Evolutionary conservation across 1,140 invertebrate species (phyloP), one percentile per base, ranked within the genome.

Genomic region (Drosophila parvula): DNA sequence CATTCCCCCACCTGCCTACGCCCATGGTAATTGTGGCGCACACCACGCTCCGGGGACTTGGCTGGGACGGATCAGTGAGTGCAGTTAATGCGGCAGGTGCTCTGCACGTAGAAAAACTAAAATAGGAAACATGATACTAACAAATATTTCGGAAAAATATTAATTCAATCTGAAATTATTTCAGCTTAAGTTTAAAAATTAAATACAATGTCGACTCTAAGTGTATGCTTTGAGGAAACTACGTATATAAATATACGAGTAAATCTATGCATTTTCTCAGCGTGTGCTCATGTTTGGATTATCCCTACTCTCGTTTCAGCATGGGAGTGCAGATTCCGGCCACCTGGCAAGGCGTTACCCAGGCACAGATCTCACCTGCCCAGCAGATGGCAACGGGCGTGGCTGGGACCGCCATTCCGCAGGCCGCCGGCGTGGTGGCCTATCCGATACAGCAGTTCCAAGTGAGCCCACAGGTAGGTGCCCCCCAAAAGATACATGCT

Each of bases 391-490:
- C 94, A 64, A 93, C 93, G 75, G 94, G 93, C 47, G 93, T 93
- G 44, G 91, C 92, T 38, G 93, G 94, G 53, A 84, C 91, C 22
- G 93, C 93, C 36, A 90, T 94, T 44, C 94, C 94, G 74, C 95
- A 95, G 84, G 91, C 94, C 38, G 93, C 94, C 61, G 95, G 95
- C 81, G 95, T 96, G 93, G 95, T 95, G 91, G 95, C 96, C 92
- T 96, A 96, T 92, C 96, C 96, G 36, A 96, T 97, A 93, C 96
- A 96, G 93, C 96, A 97, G 93, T 97, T 96, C 93, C 96, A 97
- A 94, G 96, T 96, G 92, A 93, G 92, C 89, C 90, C 91, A 85
- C 90, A 90, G 85, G 91, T 92, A 91, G 68, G 90, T 89, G 41
- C n/a, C 22, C 10, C 28, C 48, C 40, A 32, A 38, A 27, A 71